Conservation (phyloP, 92 coral and sea anemone species). For the Parazoanthus atlanticus region DNA sequence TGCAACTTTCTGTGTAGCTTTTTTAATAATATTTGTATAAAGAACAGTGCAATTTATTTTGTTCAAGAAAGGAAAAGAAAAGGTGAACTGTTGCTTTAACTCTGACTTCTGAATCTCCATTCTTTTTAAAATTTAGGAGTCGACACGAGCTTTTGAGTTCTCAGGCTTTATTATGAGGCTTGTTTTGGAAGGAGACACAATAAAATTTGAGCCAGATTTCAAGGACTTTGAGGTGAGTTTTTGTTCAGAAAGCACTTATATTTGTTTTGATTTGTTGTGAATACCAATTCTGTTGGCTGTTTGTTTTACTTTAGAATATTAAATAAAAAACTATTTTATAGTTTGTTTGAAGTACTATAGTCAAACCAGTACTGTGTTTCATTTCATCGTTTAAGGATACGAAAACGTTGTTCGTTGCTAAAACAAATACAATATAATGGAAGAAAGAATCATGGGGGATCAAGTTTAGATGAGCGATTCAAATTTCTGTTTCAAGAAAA, state of each 20-base stretch:
- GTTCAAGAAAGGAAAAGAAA: not conserved
- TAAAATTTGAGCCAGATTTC: slow-evolving; percentile 97
- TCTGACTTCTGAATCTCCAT: not conserved
- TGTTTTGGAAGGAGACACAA: slow-evolving; percentile 93
- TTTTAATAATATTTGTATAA: not conserved
- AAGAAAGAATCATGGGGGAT: not conserved
- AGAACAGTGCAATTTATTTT: not conserved
- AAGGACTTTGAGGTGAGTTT: slow-evolving; percentile 88
- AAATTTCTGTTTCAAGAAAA: not conserved
- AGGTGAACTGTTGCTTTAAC: not conserved
- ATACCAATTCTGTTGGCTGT: no score
- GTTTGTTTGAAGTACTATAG: not conserved
- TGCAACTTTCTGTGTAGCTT: not conserved
- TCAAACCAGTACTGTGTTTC: not conserved
- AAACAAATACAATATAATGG: not conserved
- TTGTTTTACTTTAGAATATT: not conserved
- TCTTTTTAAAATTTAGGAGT: slow-evolving; percentile 60
- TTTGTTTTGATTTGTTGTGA: not conserved
- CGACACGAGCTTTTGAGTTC: slow-evolving; percentile 91
- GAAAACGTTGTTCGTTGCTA: no score
- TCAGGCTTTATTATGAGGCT: slow-evolving; percentile 98
- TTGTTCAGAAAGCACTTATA: not conserved
- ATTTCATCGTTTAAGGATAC: not conserved
- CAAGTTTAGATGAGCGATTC: not conserved
- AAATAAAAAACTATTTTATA: no score